A percentile compares a stretch with the other conserved stretches of the same genome.
These are phyloP conservation scores for Tetramorium parvispinum DNA, from an alignment of 1,140 invertebrate species.

Conservation along the genomic window DNA sequence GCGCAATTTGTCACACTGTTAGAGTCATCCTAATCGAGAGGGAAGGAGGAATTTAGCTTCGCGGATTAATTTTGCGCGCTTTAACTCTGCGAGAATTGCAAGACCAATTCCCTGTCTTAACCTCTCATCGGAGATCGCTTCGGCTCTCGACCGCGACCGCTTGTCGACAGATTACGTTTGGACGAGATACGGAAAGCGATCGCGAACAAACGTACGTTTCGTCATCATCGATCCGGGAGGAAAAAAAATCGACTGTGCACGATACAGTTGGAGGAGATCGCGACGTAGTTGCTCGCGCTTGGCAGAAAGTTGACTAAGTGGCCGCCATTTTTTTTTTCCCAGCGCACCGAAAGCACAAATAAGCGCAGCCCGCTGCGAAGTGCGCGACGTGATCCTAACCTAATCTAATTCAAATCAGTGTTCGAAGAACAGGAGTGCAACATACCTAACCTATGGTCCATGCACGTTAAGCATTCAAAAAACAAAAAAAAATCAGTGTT, in stretches of 20 bases:
- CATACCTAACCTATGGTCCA: too few relatives aligned
- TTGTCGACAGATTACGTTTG: neutral
- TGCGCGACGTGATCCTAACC: slow-evolving; percentile 6
- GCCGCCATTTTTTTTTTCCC: slow-evolving; percentile 39
- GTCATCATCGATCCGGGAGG: neutral
- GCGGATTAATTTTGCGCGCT: neutral
- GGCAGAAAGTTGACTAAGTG: slow-evolving; percentile 33
- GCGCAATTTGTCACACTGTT: slow-evolving; percentile 1
- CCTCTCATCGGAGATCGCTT: neutral
- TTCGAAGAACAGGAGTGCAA: too few relatives aligned
- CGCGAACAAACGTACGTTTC: slow-evolving; percentile 21
- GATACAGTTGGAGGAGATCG: neutral
- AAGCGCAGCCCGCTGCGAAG: neutral
- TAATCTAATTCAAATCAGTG: neutral
- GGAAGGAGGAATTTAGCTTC: neutral
- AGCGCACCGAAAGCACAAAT: slow-evolving; percentile 20
- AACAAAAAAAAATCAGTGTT: neutral
- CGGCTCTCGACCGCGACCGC: neutral
- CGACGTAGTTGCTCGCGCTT: slow-evolving; percentile 11
- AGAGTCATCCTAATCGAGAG: neutral
- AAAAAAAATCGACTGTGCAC: slow-evolving; percentile 4
- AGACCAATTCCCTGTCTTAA: neutral
- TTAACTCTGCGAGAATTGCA: neutral
- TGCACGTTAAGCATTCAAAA: too few relatives aligned
- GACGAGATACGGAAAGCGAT: neutral